A percentile compares a stretch with the other conserved stretches of the same genome.
phyloP scores from a whole-genome alignment of 1,140 invertebrate genomes.

The Drosophila setifemur region DNA sequence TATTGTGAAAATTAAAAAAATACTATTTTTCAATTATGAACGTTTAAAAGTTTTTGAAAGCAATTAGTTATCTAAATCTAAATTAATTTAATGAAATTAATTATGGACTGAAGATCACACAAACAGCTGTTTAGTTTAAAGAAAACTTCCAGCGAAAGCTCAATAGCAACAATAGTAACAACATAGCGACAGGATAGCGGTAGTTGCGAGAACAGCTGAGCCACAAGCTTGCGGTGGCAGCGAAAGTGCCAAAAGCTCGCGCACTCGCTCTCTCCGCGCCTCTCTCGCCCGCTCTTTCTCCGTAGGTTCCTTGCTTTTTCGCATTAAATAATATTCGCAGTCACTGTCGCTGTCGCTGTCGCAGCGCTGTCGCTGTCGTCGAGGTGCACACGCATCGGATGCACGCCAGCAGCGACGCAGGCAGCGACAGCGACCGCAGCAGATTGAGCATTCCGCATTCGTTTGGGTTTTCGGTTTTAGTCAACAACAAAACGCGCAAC shows the following conservation, averaged over 20 bases:
- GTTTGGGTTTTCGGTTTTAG: conserved; percentile 57
- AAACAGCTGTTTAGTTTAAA: conserved; percentile 5
- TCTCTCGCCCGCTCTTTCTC: neutral
- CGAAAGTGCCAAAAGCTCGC: conserved; percentile 39
- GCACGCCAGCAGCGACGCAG: conserved; percentile 7
- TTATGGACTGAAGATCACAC: neutral
- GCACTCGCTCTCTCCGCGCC: conserved; percentile 2
- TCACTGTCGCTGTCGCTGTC: conserved; percentile 3
- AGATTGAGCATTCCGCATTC: conserved; percentile 58
- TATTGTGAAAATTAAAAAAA: neutral
- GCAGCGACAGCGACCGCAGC: conserved; percentile 24
- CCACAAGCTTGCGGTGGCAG: conserved; percentile 21
- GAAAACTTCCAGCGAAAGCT: neutral
- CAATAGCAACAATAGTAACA: conserved; percentile 10
- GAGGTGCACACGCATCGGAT: neutral
- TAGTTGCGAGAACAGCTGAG: conserved; percentile 25
- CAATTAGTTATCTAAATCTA: too few species aligned
- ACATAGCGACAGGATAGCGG: conserved; percentile 14
- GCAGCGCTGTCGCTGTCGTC: conserved; percentile 1
- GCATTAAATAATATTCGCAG: conserved; percentile 72
- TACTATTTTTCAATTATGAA: too few species aligned
- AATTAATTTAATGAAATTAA: too few species aligned
- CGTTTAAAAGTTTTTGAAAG: too few species aligned
- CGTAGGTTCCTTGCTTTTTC: conserved; percentile 22
- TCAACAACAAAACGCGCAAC: conserved; percentile 67